These are phyloP conservation scores for Bombus superbus DNA, from an alignment of 1,140 invertebrate genomes.

Conservation along the genomic window DNA sequence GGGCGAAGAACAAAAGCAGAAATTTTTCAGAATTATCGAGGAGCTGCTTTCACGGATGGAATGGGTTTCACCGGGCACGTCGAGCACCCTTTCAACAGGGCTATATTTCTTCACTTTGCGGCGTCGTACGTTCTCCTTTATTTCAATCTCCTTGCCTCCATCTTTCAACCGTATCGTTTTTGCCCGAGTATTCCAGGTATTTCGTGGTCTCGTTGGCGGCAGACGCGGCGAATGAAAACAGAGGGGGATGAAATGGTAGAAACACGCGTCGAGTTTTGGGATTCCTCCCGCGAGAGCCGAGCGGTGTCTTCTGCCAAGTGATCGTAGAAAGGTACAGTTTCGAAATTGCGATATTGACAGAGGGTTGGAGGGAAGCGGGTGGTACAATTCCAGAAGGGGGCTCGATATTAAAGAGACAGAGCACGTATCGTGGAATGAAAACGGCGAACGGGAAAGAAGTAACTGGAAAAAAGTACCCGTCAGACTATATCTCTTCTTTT, in stretches of 20 bases:
- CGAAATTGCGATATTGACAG: too few relatives aligned
- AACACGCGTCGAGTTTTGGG: not conserved
- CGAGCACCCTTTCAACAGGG: not conserved
- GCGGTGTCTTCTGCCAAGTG: not conserved
- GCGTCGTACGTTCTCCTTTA: not conserved
- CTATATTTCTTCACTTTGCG: not conserved
- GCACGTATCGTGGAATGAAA: conserved; percentile 11
- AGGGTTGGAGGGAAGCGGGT: not conserved
- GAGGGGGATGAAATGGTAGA: not conserved
- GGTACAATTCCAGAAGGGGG: not conserved
- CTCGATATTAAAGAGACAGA: conserved; percentile 5
- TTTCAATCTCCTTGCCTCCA: not conserved
- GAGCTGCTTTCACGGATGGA: not conserved
- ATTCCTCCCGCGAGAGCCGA: not conserved
- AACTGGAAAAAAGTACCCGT: not conserved
- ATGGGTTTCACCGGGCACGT: not conserved
- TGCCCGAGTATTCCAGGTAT: not conserved
- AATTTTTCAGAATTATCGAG: conserved; percentile 36
- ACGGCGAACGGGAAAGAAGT: not conserved
- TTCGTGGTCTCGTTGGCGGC: not conserved
- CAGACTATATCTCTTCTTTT: conserved; percentile 15
- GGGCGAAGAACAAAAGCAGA: conserved; percentile 23
- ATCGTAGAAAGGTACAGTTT: not conserved
- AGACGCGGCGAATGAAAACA: not conserved
- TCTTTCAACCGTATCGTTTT: not conserved